Conservation (phyloP, 2,113 vertebrate species). For the Oreotrochilus melanogaster region DNA sequence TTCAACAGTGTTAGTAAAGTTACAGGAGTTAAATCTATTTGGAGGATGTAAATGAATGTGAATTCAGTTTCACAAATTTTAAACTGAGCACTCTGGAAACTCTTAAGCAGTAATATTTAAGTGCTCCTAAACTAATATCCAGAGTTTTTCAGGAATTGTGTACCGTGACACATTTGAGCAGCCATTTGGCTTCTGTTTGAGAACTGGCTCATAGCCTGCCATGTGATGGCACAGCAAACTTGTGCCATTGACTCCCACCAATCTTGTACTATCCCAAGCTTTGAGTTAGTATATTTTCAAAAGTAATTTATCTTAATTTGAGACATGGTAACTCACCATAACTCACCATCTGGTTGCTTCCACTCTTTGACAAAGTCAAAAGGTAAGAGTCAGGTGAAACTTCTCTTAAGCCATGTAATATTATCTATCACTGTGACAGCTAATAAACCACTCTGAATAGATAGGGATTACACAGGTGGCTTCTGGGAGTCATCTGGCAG, state of each 20-base stretch:
- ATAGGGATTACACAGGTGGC: rapidly evolving
- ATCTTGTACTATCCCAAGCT: background rate
- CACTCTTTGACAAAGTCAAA: background rate
- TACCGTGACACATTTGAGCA: background rate
- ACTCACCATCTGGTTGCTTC: background rate
- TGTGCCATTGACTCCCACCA: rapidly evolving
- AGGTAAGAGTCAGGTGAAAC: background rate
- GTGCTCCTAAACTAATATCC: background rate
- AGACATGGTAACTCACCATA: background rate
- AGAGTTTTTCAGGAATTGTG: background rate
- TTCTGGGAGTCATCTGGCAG: background rate
- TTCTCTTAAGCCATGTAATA: background rate
- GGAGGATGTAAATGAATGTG: background rate
- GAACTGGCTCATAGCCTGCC: background rate
- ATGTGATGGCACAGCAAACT: background rate
- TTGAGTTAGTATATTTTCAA: background rate
- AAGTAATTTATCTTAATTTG: constrained; percentile 7
- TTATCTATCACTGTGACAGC: background rate
- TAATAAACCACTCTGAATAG: background rate
- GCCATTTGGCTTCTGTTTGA: background rate
- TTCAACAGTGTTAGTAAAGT: background rate
- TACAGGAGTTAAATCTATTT: background rate
- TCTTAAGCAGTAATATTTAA: background rate
- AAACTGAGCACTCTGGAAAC: background rate
- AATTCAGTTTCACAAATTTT: background rate